Base-by-base conservation (phyloP, 92 coral and sea anemone genomes). In the Paragorgia papillata region DNA sequence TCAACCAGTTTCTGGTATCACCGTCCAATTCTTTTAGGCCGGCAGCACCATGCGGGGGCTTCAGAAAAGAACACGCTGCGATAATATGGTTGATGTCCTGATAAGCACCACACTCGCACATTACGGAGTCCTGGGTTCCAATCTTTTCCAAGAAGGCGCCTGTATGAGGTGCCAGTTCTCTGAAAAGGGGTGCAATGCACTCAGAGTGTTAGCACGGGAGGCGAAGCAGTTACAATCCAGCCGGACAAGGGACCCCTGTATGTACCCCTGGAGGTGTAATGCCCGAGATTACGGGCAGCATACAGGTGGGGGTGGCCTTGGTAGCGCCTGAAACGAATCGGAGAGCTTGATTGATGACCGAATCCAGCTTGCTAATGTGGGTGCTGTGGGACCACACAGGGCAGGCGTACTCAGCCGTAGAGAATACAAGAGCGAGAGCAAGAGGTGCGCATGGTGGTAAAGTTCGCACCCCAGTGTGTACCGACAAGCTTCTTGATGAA, bases 341-440 rank as follows among this genome's bases (percentile, higher is more conserved):
- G 34, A 75, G 40, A 0, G 80, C 69, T 49, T 80, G 80, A 80
- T 57, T 75, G 31, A 75, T 63, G 54, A 75, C 80, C 20, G 53
- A 35, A 40, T 75, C 80, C n/a, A 75, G 54, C 34, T 50, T 39
- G 50, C 15, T 34, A 58, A 56, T 57, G 28, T 75, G 80, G 9
- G 14, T n/a, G 44, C 56, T 75, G 24, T 70, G 77, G 17, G 63
- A 15, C 49, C 77, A 70, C 27, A 50, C 48, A 12, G 62, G 77
- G 26, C 62, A 9, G 46, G 77, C 77, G 51, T 70, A 70, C 25
- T 70, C 77, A 2, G 77, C 77, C 12, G 77, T 51, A 7, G 77
- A 70, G 62, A 30, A 70, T n/a, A 70, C 77, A 58, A 70, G 62
- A 28, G 77, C 77, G 30, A 50, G 77, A n/a, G 27, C 0, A 49